phyloP scores from a whole-genome alignment of 1,140 invertebrate species.

The Pogonomyrmex barbatus region DNA sequence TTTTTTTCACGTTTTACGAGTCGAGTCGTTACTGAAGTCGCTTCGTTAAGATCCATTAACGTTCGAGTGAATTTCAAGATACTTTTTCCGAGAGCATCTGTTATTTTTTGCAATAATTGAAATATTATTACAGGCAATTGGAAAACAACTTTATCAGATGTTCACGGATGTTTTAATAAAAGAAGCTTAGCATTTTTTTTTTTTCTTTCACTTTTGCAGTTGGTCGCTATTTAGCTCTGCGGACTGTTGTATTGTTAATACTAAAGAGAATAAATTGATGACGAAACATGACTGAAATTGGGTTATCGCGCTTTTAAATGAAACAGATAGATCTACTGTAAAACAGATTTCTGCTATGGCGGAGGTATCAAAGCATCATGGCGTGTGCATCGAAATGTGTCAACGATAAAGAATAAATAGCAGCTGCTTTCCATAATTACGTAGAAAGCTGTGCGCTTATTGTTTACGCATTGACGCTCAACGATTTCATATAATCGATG shows the following conservation, averaged over 20 bases:
- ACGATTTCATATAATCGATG: slow-evolving; percentile 35
- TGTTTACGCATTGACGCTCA: slow-evolving; percentile 55
- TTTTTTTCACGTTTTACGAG: background rate
- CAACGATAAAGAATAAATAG: slow-evolving; percentile 59
- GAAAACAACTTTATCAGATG: background rate
- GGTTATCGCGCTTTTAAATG: background rate
- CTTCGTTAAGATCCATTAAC: background rate
- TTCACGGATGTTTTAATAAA: background rate
- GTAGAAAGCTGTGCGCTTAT: slow-evolving; percentile 48
- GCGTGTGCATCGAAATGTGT: slow-evolving; percentile 53
- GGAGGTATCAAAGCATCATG: slow-evolving; percentile 29
- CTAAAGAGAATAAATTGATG: background rate
- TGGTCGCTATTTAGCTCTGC: background rate
- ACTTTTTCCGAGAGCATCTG: background rate
- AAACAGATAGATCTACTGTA: slow-evolving; percentile 36
- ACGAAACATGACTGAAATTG: background rate
- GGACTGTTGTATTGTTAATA: background rate
- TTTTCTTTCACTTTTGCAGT: background rate
- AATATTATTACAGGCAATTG: background rate
- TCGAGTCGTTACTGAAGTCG: background rate
- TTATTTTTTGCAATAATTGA: slow-evolving; percentile 18
- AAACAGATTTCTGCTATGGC: slow-evolving; percentile 29
- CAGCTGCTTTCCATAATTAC: slow-evolving; percentile 54
- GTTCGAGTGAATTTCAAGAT: slow-evolving; percentile 18
- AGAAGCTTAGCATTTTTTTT: background rate